Percentiles rank a stretch among this genome's conserved stretches.
phyloP scores from a whole-genome alignment of 2,888 invertebrate species.

The Harmothoe impar region DNA sequence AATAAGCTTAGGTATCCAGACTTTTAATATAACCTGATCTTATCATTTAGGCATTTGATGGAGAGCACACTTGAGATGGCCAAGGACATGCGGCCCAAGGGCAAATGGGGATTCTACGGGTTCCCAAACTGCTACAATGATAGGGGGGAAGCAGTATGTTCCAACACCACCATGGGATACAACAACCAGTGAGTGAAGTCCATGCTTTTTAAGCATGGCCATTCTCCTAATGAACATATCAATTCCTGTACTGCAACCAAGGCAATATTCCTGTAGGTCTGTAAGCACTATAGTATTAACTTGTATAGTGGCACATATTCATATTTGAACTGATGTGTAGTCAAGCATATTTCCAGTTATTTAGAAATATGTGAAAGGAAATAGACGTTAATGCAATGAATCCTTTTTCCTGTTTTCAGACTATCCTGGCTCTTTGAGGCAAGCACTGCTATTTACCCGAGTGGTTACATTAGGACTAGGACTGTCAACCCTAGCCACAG shows the following conservation, averaged over 20 bases:
- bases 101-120: constrained; percentile 50
- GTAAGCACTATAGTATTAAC: too few relatives aligned
- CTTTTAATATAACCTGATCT: neutral
- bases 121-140: constrained; percentile 30
- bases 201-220: too few relatives aligned
- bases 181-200: constrained; percentile 40
- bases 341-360: too few relatives aligned
- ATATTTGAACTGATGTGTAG: too few relatives aligned
- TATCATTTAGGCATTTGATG: neutral
- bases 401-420: too few relatives aligned
- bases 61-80: neutral
- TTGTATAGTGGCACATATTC: too few relatives aligned
- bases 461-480: neutral
- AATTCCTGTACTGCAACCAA: too few relatives aligned
- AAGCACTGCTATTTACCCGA: constrained; percentile 33
- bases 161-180: neutral
- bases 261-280: too few relatives aligned
- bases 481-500: neutral
- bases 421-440: constrained; percentile 46
- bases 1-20: too few relatives aligned
- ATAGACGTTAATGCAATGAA: too few relatives aligned
- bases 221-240: too few relatives aligned
- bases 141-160: neutral
- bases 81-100: constrained; percentile 32
- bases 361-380: too few relatives aligned